phyloP scores from a whole-genome alignment of 2,113 vertebrate species.

The Saimiri boliviensis region DNA sequence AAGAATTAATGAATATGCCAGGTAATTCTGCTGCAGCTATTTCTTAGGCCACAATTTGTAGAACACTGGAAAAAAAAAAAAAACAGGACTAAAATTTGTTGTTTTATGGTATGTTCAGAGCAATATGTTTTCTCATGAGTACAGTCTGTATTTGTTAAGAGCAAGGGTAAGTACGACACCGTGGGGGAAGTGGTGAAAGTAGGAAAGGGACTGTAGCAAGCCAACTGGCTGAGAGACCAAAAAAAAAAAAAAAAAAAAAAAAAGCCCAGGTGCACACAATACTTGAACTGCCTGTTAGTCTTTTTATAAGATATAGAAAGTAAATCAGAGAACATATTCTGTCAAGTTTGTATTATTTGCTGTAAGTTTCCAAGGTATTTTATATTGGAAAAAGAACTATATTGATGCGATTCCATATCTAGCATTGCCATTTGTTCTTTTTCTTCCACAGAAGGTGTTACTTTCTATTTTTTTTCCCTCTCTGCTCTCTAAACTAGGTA shows the following conservation, averaged over 20 bases:
- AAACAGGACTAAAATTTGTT: not conserved
- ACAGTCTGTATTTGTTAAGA: not conserved
- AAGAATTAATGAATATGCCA: not conserved
- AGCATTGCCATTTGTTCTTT: constrained; percentile 66
- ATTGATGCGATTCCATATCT: constrained; percentile 55
- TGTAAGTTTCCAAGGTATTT: constrained; percentile 55
- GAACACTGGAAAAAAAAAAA: constrained; percentile 5
- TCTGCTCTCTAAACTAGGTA: constrained; percentile 69
- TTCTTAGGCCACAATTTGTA: not conserved
- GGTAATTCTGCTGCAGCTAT: not conserved
- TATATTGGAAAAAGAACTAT: constrained; percentile 35
- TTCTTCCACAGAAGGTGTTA: constrained; percentile 63
- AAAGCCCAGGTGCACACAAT: not conserved
- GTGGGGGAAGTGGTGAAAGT: not conserved
- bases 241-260: not conserved
- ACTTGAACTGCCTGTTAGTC: not conserved
- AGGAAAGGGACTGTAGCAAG: not conserved
- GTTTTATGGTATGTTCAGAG: not conserved
- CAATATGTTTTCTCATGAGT: not conserved
- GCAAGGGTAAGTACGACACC: not conserved
- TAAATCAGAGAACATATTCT: not conserved
- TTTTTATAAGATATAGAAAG: constrained; percentile 20
- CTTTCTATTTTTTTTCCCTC: constrained; percentile 71
- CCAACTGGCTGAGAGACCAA: not conserved
- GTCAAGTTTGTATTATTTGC: not conserved